phyloP scores from a whole-genome alignment of 1,140 invertebrate species.

The Magallana ariakensis region DNA sequence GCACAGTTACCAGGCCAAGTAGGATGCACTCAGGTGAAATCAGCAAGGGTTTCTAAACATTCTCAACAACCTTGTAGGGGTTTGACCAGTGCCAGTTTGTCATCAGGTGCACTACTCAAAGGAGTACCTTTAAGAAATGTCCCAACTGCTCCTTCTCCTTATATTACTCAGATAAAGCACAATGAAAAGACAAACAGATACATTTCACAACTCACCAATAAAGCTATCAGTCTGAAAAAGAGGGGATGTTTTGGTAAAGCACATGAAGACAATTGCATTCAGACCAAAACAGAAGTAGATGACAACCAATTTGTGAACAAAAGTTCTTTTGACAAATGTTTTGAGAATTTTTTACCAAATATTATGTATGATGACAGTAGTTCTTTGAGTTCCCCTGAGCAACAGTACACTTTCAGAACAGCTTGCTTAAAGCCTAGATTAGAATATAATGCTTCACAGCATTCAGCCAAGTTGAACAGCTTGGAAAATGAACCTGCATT shows the following conservation, averaged over 20 bases:
- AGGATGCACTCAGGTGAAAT: not conserved
- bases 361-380: not conserved
- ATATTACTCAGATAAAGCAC: constrained; percentile 16
- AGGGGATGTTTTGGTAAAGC: not conserved
- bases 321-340: not conserved
- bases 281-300: not conserved
- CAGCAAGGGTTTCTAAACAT: not conserved
- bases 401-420: not conserved
- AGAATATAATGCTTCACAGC: not conserved
- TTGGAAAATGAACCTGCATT: not conserved
- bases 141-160: not conserved
- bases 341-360: not conserved
- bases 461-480: not conserved
- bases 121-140: constrained; percentile 1
- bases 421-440: not conserved
- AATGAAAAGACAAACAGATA: not conserved
- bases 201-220: not conserved
- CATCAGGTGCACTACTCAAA: not conserved
- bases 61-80: not conserved
- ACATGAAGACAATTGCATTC: not conserved
- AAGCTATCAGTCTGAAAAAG: not conserved
- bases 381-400: not conserved
- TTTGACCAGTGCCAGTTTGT: not conserved
- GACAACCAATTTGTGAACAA: not conserved
- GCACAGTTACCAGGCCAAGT: not conserved